These are phyloP conservation scores for Harlomillsia oculata DNA, from an alignment of 1,140 invertebrate genomes.

Conservation along the genomic window DNA sequence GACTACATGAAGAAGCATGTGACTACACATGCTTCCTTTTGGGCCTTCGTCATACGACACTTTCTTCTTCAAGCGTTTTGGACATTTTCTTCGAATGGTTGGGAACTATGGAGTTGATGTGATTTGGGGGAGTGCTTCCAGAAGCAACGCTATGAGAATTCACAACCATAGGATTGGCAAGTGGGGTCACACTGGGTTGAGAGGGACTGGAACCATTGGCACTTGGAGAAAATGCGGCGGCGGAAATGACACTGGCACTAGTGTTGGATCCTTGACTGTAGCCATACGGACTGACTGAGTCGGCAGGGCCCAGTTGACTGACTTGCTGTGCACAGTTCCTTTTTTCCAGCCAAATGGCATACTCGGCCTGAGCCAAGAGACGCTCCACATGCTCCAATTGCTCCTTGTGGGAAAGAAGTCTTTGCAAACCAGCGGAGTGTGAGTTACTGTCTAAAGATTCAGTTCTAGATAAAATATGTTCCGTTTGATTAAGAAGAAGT, in stretches of 20 bases:
- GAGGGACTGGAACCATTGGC: conserved; percentile 14
- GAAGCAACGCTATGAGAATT: background rate
- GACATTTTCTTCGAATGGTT: conserved; percentile 31
- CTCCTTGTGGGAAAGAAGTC: conserved; percentile 34
- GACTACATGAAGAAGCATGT: too few species aligned
- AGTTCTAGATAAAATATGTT: conserved; percentile 35
- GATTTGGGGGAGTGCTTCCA: background rate
- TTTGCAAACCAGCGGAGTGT: conserved; percentile 32
- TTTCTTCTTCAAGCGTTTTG: conserved; percentile 35
- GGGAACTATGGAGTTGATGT: too few species aligned
- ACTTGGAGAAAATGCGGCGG: conserved; percentile 27
- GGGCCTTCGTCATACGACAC: conserved; percentile 30
- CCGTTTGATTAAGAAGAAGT: conserved; percentile 35
- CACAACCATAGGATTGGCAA: too few species aligned
- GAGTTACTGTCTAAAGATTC: conserved; percentile 35
- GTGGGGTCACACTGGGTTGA: background rate
- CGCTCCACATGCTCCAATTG: conserved; percentile 35
- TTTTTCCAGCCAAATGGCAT: conserved; percentile 36
- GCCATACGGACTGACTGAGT: conserved; percentile 25
- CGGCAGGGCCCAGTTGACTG: conserved; percentile 26
- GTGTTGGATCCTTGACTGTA: conserved; percentile 11
- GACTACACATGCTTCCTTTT: background rate
- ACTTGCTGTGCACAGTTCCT: conserved; percentile 33
- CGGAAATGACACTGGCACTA: conserved; percentile 9
- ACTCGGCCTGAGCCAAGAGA: conserved; percentile 35